Conservation (phyloP, 2,797 vertebrate genomes). For the Anabas testudineus region DNA sequence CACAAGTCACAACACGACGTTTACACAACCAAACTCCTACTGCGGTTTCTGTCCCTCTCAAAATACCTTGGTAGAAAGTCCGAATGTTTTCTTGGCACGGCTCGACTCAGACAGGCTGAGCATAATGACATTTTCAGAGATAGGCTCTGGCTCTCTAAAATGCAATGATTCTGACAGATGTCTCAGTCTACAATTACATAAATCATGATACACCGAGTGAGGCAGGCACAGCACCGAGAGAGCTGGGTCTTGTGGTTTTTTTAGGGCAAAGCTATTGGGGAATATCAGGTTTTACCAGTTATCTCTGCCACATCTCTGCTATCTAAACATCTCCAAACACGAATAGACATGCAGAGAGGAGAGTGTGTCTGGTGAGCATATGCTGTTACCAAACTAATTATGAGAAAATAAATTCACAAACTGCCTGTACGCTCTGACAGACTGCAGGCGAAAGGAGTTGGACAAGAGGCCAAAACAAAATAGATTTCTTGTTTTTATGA, state of each 20-base stretch:
- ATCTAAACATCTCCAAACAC: constrained; percentile 78
- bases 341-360: constrained; percentile 67
- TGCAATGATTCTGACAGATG: constrained; percentile 85
- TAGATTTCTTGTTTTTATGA: constrained; percentile 20
- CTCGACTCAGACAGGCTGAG: constrained; percentile 72
- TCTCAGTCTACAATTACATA: constrained; percentile 82
- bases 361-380: constrained; percentile 70
- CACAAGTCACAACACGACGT: constrained; percentile 79
- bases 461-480: constrained; percentile 49
- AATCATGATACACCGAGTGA: constrained; percentile 74
- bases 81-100: constrained; percentile 83
- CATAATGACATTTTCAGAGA: constrained; percentile 89
- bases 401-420: constrained; percentile 77
- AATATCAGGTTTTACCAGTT: constrained; percentile 79
- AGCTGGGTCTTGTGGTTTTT: constrained; percentile 67
- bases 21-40: constrained; percentile 77
- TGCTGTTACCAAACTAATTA: constrained; percentile 76
- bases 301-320: constrained; percentile 76
- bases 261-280: constrained; percentile 69
- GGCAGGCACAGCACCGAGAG: constrained; percentile 55
- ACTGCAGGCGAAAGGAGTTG: constrained; percentile 49
- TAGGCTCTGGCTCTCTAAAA: constrained; percentile 80
- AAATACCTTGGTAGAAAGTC: constrained; percentile 86
- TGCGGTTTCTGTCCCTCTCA: constrained; percentile 79
- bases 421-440: constrained; percentile 61